A percentile compares a stretch with the other conserved stretches of the same genome.
Conservation (phyloP, 23 tunicate genomes). For the Clavelina lepadiformis region DNA sequence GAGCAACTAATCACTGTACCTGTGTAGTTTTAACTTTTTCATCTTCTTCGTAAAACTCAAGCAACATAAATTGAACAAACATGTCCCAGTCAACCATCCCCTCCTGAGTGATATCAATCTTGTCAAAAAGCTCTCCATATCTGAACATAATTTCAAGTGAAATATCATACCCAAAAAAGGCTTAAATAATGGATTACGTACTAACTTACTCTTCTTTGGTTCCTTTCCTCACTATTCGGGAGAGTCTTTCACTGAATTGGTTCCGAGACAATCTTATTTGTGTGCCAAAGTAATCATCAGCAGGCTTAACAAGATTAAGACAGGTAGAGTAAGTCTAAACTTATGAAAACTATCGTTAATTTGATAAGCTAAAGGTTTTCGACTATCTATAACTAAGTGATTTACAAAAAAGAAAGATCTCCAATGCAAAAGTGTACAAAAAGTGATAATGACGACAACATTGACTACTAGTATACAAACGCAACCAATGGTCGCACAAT, state of each 20-base stretch:
- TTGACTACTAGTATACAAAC: no score
- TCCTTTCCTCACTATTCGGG: conserved; percentile 57
- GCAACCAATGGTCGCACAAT: no score
- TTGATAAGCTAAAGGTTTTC: no score
- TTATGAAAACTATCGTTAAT: no score
- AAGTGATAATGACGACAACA: no score
- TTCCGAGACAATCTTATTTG: conserved; percentile 40
- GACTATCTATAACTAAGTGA: no score
- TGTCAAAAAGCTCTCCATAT: conserved; percentile 80
- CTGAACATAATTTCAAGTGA: conserved; percentile 22
- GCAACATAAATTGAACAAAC: conserved; percentile 80
- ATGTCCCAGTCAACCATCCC: conserved; percentile 80
- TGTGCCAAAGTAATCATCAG: conserved; percentile 16
- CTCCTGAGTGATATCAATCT: conserved; percentile 83
- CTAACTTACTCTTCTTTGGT: conserved; percentile 58
- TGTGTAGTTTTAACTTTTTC: conserved; percentile 95
- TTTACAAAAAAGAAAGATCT: no score
- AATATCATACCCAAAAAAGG: not conserved
- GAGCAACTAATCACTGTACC: no score
- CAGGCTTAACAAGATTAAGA: conserved; percentile 14
- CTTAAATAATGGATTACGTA: not conserved
- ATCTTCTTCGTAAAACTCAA: conserved; percentile 89
- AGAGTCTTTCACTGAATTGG: conserved; percentile 58
- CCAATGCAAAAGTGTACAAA: no score
- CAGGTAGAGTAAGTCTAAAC: no score